Percentiles rank a stretch among this genome's conserved stretches.
Conservation (phyloP, 2,113 vertebrate genomes). For the Percina caprodes region DNA sequence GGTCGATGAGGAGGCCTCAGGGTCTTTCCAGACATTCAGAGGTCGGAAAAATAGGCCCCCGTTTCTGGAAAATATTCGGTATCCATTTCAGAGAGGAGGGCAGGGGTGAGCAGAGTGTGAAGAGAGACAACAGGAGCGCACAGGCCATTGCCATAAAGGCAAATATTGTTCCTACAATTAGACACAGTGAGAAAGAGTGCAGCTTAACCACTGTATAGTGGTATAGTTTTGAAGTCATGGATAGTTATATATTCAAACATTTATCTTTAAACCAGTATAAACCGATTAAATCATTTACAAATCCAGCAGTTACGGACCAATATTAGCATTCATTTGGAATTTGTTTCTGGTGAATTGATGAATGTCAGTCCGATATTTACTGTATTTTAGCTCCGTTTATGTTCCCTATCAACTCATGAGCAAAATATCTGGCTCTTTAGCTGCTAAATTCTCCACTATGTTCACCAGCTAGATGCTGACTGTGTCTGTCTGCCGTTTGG, state of each 20-base stretch:
- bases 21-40: constrained; percentile 49
- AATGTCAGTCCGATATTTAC: background rate
- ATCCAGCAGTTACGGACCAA: background rate
- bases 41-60: constrained; percentile 62
- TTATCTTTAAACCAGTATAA: background rate
- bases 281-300: background rate
- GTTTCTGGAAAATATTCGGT: constrained; percentile 72
- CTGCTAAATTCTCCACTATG: background rate
- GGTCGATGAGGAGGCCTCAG: constrained; percentile 47
- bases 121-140: constrained; percentile 41
- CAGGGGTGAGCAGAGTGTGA: constrained; percentile 49
- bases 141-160: constrained; percentile 26
- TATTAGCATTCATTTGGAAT: background rate
- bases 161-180: constrained; percentile 31
- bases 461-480: background rate
- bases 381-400: background rate
- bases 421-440: background rate
- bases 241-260: background rate
- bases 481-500: background rate
- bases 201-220: background rate
- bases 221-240: background rate
- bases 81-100: constrained; percentile 67
- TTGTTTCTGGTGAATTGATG: background rate
- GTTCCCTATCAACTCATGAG: background rate
- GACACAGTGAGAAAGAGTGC: background rate